These are phyloP conservation scores for Drosophila parabipectinata DNA, from an alignment of 1,140 invertebrate genomes.

Conservation along the genomic window DNA sequence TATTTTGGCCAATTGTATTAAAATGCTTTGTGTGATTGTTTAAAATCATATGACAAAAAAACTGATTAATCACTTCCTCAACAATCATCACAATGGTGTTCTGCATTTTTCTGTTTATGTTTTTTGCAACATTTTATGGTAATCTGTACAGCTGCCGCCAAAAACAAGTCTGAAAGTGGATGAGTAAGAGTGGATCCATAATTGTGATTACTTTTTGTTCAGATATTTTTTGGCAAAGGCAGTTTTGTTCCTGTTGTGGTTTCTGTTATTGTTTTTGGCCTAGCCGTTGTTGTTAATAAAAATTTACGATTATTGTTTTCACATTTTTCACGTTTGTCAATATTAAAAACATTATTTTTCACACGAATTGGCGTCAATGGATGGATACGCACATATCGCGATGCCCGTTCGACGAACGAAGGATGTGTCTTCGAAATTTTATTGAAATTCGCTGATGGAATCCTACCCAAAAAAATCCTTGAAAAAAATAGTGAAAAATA, in stretches of 20 bases:
- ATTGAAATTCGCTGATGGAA: conserved; percentile 81
- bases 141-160: background rate
- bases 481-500: conserved; percentile 9
- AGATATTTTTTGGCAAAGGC: conserved; percentile 38
- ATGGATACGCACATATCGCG: conserved; percentile 40
- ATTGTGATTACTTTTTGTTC: conserved; percentile 50
- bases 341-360: conserved; percentile 83
- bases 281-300: conserved; percentile 66
- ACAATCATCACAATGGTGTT: background rate
- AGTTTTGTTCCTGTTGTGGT: conserved; percentile 3
- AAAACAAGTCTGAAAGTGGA: background rate
- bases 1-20: background rate
- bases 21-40: background rate
- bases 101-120: no score
- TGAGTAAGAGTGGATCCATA: background rate
- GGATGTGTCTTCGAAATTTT: conserved; percentile 63
- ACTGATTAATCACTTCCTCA: conserved; percentile 8
- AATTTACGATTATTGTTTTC: conserved; percentile 84
- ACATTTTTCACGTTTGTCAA: conserved; percentile 81
- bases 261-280: conserved; percentile 8
- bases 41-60: background rate
- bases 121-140: background rate
- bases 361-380: conserved; percentile 71
- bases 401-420: conserved; percentile 27
- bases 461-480: conserved; percentile 26